Evolutionary conservation across 2,797 vertebrate species (phyloP), one percentile per base, ranked within the genome.

Genomic region (Sus cebifrons): DNA sequence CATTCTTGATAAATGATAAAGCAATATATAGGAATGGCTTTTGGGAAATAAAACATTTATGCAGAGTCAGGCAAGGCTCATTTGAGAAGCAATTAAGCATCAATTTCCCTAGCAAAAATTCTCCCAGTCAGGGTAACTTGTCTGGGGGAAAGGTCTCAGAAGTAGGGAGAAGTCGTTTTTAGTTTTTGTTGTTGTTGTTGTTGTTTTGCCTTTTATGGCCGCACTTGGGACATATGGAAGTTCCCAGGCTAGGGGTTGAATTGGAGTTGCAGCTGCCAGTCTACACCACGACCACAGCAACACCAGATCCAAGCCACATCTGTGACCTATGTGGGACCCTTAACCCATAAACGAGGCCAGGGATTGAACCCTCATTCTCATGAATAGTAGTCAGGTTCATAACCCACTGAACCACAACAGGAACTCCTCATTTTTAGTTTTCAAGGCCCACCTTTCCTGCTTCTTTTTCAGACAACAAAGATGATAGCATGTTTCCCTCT

Each of bases 41-140:
- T 91, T 27, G 78, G 86, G 75, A 96, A 40, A 79, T 49, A 60
- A 91, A 89, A 70, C 58, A 94, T 89, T 94, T 60, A 91, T 20
- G 3, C n/a, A 2, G 40, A 89, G 29, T 65, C 67, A 77, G 83
- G 54, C n/a, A 29, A 77, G 36, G 14, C 81, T 89, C 49, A 36
- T 3, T 0, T 14, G 56, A 52, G 32, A 71, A 56, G 20, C 2
- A 52, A 29, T 44, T 64, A 44, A 7, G 36, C 29, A 29, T 68
- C 58, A 27, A 14, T 36, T 84, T 67, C 52, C 60, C 62, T 64
- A 32, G 73, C 8, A 77, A 71, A 62, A 83, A 83, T 82, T 44
- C 77, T 87, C 95, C 65, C 36, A 2, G 36, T 87, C 71, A 9
- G 21, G 6, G 17, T 36, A 36, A 36, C 36, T 6, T 7, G 1